Conservation (phyloP, 2,888 invertebrate species). For the Nycteola revayana region DNA sequence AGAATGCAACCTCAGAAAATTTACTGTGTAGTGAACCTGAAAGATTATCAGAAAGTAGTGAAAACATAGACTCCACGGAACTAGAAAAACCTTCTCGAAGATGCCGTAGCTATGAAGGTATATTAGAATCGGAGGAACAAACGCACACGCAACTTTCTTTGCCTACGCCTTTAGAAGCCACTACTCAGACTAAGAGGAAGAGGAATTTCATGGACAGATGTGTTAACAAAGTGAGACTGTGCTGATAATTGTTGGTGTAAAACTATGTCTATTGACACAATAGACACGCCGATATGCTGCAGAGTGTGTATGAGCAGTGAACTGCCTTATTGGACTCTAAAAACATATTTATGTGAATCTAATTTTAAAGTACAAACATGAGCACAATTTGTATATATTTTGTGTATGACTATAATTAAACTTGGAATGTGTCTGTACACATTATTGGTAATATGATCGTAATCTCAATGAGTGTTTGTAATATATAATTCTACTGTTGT, state of each 20-base stretch:
- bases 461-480: constrained; percentile 77
- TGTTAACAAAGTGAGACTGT: constrained; percentile 90
- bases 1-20: constrained; percentile 69
- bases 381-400: constrained; percentile 76
- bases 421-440: constrained; percentile 48
- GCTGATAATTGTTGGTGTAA: constrained; percentile 74
- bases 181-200: constrained; percentile 84
- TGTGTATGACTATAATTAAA: constrained; percentile 65
- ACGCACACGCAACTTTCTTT: constrained; percentile 80
- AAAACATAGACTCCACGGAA: constrained; percentile 57
- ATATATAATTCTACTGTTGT: constrained; percentile 47
- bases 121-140: constrained; percentile 79
- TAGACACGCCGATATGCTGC: constrained; percentile 45
- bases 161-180: constrained; percentile 80
- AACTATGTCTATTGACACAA: constrained; percentile 29
- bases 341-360: constrained; percentile 67
- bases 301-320: constrained; percentile 69
- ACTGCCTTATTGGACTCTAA: constrained; percentile 68
- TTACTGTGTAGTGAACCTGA: constrained; percentile 68
- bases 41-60: constrained; percentile 67
- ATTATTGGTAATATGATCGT: constrained; percentile 65
- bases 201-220: constrained; percentile 93
- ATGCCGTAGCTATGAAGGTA: constrained; percentile 84
- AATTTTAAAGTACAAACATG: constrained; percentile 78
- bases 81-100: constrained; percentile 61